These are phyloP conservation scores for Poecilobothrus nobilitatus DNA, from an alignment of 2,888 invertebrate species.

Conservation along the genomic window DNA sequence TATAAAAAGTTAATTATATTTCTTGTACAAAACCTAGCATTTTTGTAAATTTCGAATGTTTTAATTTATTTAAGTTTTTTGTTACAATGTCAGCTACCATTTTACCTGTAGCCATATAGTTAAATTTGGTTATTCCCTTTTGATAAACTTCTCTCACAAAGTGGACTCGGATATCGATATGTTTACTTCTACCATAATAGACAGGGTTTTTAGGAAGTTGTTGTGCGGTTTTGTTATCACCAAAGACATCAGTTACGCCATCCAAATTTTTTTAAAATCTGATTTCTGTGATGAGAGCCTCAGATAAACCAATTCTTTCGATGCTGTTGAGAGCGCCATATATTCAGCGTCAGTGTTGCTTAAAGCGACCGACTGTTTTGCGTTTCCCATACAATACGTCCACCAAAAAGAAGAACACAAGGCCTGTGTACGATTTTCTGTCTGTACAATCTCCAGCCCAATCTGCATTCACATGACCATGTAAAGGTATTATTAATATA, in stretches of 20 bases:
- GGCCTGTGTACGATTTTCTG: too few species aligned
- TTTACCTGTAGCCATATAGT: neutral
- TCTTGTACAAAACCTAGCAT: too few species aligned
- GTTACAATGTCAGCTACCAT: neutral
- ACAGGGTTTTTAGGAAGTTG: slow-evolving; percentile 13
- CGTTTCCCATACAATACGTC: slow-evolving; percentile 13
- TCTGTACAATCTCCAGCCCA: too few species aligned
- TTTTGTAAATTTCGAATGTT: slow-evolving; percentile 3
- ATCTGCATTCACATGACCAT: too few species aligned
- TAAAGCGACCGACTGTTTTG: slow-evolving; percentile 14
- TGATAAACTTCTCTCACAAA: too few species aligned
- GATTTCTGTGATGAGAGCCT: neutral
- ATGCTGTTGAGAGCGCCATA: too few species aligned
- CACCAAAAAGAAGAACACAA: slow-evolving; percentile 10
- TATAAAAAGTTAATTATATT: too few species aligned
- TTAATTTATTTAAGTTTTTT: neutral
- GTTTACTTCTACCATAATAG: slow-evolving; percentile 10
- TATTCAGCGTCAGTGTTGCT: slow-evolving; percentile 18
- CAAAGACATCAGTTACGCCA: slow-evolving; percentile 3
- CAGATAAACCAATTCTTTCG: slow-evolving; percentile 17
- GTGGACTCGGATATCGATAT: too few species aligned
- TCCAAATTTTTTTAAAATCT: slow-evolving; percentile 7
- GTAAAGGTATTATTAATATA: too few species aligned
- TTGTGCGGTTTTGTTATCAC: slow-evolving; percentile 11
- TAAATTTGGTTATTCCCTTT: too few species aligned